phyloP scores from a whole-genome alignment of 2,797 vertebrate genomes.

The Rhincodon typus region DNA sequence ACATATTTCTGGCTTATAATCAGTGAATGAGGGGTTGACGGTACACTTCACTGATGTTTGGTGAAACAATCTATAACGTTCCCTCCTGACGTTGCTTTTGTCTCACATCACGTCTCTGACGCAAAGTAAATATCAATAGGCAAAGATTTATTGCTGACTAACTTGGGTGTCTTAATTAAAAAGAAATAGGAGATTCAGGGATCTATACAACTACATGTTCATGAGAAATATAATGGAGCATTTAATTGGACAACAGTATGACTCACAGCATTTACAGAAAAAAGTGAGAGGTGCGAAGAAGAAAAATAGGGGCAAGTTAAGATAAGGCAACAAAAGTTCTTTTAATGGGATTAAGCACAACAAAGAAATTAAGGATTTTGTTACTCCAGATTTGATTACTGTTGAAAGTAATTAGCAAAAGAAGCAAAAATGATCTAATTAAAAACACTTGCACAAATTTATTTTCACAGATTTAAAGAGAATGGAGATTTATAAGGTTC shows the following conservation, averaged over 20 bases:
- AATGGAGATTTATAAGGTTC: too few species aligned
- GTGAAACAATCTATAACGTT: background rate
- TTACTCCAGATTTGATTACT: background rate
- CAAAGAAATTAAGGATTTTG: background rate
- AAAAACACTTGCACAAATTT: too few species aligned
- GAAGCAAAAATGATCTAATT: background rate
- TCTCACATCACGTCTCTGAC: background rate
- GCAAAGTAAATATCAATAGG: background rate
- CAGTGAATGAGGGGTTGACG: background rate
- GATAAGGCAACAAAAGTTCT: background rate
- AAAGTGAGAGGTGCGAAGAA: background rate
- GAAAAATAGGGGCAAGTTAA: background rate
- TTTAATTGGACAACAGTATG: background rate
- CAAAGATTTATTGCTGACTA: background rate
- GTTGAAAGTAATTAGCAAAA: too few species aligned
- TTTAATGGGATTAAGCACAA: background rate
- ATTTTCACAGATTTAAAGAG: too few species aligned
- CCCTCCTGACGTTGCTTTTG: background rate
- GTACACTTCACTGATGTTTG: background rate
- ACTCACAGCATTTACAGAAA: background rate
- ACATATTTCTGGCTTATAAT: background rate
- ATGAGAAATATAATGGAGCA: background rate
- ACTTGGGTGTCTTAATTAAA: background rate
- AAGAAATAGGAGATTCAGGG: background rate
- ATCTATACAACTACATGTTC: background rate